Percentiles rank a stretch among this genome's conserved stretches.
Evolutionary conservation across 2,888 invertebrate genomes (phyloP).

Genomic region (Toxonevra muliebris): DNA sequence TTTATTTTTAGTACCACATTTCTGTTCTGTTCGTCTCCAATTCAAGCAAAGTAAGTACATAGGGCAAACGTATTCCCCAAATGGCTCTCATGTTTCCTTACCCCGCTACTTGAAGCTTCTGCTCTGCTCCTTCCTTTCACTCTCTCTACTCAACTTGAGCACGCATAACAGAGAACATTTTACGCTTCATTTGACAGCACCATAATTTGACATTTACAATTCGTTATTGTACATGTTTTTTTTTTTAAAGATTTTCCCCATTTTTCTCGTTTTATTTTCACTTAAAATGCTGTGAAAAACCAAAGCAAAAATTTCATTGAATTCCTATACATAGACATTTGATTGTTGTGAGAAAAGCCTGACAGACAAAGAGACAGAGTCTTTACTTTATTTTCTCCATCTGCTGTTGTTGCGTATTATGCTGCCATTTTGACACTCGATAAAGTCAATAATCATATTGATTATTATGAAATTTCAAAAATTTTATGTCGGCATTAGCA

Average conservation of each 20-base stretch:
- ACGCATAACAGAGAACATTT: background rate
- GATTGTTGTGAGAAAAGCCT: background rate
- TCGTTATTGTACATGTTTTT: background rate
- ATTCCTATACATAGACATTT: too few relatives aligned
- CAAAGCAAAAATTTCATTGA: too few relatives aligned
- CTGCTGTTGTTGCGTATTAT: background rate
- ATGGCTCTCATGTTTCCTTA: background rate
- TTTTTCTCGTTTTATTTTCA: background rate
- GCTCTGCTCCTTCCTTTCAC: background rate
- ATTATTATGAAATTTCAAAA: conserved; percentile 8
- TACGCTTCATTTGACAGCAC: conserved; percentile 8
- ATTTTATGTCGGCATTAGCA: background rate
- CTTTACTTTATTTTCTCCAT: background rate
- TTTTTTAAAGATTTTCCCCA: background rate
- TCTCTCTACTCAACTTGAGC: background rate
- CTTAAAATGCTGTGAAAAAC: background rate
- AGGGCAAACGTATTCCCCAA: background rate
- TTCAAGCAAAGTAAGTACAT: background rate
- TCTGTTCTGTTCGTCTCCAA: background rate
- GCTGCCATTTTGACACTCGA: conserved; percentile 9
- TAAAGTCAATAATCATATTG: conserved; percentile 6
- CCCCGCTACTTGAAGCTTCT: background rate
- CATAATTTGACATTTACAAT: conserved; percentile 7
- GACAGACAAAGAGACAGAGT: background rate
- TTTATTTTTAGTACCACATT: background rate